These are phyloP conservation scores for Characodon lateralis DNA, from an alignment of 2,797 vertebrate genomes.

Conservation along the genomic window DNA sequence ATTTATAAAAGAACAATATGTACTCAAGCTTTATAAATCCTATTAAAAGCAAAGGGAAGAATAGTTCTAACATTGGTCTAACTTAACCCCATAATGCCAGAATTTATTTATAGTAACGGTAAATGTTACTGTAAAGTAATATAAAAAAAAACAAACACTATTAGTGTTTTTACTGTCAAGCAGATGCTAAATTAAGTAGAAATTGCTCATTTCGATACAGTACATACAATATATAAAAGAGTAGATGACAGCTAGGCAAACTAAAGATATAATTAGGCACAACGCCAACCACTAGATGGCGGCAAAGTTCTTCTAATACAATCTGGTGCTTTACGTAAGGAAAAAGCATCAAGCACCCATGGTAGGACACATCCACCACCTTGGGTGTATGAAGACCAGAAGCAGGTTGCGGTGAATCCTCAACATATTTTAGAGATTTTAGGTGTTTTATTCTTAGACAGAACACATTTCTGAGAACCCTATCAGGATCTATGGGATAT, in stretches of 20 bases:
- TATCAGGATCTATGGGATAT: too few relatives aligned
- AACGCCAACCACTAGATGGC: not conserved
- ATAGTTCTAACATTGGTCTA: not conserved
- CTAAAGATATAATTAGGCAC: not conserved
- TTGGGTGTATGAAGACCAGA: not conserved
- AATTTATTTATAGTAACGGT: not conserved
- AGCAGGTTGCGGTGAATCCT: not conserved
- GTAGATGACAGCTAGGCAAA: not conserved
- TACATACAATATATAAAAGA: not conserved
- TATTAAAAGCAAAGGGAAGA: not conserved
- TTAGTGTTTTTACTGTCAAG: not conserved
- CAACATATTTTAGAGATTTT: not conserved
- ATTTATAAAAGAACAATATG: slow-evolving; percentile 3
- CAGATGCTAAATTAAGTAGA: too few relatives aligned
- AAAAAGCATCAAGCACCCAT: not conserved
- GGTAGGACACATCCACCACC: not conserved
- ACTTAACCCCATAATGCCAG: not conserved
- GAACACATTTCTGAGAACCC: too few relatives aligned
- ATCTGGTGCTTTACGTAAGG: not conserved
- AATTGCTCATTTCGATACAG: not conserved
- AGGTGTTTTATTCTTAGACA: too few relatives aligned
- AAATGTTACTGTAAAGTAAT: too few relatives aligned
- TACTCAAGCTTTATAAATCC: not conserved
- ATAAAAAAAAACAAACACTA: not conserved
- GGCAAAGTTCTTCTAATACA: not conserved